These are phyloP conservation scores for Drosophila triauraria DNA, from an alignment of 1,140 invertebrate species.

Conservation along the genomic window DNA sequence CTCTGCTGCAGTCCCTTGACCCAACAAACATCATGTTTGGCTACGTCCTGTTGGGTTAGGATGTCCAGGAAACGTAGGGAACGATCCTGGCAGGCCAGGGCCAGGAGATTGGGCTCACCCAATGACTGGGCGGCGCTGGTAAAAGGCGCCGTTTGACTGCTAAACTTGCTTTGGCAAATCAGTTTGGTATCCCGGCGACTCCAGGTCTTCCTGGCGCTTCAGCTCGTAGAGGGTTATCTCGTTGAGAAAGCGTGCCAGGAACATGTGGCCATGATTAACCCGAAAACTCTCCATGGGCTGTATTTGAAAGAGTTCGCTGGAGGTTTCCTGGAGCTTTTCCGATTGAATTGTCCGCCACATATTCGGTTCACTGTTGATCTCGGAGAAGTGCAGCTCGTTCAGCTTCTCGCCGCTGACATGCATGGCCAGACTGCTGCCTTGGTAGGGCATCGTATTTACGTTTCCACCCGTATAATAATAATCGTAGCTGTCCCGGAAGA, in stretches of 20 bases:
- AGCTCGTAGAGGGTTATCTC: constrained; percentile 59
- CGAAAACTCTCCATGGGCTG: constrained; percentile 34
- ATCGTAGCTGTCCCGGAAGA: constrained; percentile 67
- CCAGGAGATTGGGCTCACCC: constrained; percentile 30
- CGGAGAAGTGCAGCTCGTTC: constrained; percentile 46
- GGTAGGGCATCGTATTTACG: constrained; percentile 37
- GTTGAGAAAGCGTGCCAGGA: constrained; percentile 50
- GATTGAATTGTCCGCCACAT: constrained; percentile 45
- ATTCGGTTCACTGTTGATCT: constrained; percentile 36
- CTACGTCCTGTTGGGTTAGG: constrained; percentile 36
- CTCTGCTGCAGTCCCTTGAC: constrained; percentile 18
- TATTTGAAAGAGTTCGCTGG: constrained; percentile 66
- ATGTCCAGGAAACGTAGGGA: constrained; percentile 56
- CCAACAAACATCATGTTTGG: constrained; percentile 55
- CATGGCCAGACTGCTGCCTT: constrained; percentile 27
- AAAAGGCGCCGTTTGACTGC: constrained; percentile 28
- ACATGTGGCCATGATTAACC: constrained; percentile 36
- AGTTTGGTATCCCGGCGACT: constrained; percentile 23
- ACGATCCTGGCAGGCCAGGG: constrained; percentile 58
- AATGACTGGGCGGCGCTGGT: constrained; percentile 45
- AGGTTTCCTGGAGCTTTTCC: constrained; percentile 8
- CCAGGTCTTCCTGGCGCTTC: constrained; percentile 4
- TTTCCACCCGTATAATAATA: constrained; percentile 72
- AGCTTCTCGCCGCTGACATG: constrained; percentile 53
- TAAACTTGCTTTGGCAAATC: constrained; percentile 32